These are phyloP conservation scores for Menura novaehollandiae DNA, from an alignment of 2,113 vertebrate genomes.

Conservation along the genomic window DNA sequence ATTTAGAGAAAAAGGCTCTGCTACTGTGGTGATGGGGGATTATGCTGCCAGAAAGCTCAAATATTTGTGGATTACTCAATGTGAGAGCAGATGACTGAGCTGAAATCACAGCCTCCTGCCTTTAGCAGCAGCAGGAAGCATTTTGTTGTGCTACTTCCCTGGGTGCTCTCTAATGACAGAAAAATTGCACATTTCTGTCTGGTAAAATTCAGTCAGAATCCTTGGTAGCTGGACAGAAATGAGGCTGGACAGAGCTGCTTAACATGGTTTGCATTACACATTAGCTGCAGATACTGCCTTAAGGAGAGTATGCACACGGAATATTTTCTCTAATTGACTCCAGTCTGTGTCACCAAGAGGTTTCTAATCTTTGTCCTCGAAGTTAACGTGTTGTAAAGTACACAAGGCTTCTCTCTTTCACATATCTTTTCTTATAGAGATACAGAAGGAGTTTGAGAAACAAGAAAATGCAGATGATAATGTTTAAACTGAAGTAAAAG, in stretches of 20 bases:
- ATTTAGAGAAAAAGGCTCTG: slow-evolving; percentile 45
- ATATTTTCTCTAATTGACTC: slow-evolving; percentile 62
- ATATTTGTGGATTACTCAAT: slow-evolving; percentile 67
- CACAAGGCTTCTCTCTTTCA: neutral
- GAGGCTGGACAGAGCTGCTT: slow-evolving; percentile 45
- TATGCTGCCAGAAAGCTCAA: slow-evolving; percentile 65
- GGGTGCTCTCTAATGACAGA: slow-evolving; percentile 70
- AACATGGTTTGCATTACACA: slow-evolving; percentile 66
- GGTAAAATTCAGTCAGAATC: slow-evolving; percentile 66
- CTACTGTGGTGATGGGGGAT: slow-evolving; percentile 6
- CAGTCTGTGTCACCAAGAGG: slow-evolving; percentile 48
- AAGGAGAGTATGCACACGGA: slow-evolving; percentile 47
- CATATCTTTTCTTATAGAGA: neutral
- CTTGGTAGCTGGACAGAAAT: slow-evolving; percentile 62
- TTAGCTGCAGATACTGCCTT: slow-evolving; percentile 54
- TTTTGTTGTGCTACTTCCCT: slow-evolving; percentile 76
- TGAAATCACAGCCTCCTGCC: slow-evolving; percentile 57
- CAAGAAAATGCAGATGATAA: neutral
- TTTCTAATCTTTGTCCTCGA: slow-evolving; percentile 48
- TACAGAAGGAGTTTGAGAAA: neutral
- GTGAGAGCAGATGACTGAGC: slow-evolving; percentile 59
- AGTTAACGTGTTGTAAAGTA: slow-evolving; percentile 33
- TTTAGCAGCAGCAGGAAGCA: slow-evolving; percentile 71
- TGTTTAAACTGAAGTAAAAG: neutral
- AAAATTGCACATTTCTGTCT: slow-evolving; percentile 66